Conservation (phyloP, 1,140 invertebrate species). For the Euwallacea fornicatus region DNA sequence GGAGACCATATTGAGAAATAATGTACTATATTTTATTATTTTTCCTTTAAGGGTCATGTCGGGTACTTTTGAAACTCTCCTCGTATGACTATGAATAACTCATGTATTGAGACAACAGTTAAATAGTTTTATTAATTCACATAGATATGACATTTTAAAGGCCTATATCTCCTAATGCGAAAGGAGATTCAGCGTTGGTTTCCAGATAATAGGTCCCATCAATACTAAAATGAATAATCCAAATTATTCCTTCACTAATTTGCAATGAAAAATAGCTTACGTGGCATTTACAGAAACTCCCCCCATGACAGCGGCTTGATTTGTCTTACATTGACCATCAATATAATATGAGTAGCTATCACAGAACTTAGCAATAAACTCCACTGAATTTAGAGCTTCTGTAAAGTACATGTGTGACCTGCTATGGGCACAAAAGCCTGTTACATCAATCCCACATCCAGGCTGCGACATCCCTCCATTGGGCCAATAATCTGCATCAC, state of each 20-base stretch:
- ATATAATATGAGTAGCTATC: conserved; percentile 59
- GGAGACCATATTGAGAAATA: no score
- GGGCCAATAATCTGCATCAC: conserved; percentile 72
- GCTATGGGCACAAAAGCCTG: conserved; percentile 58
- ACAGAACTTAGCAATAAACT: conserved; percentile 62
- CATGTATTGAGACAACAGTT: background rate
- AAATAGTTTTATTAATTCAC: background rate
- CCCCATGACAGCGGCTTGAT: conserved; percentile 59
- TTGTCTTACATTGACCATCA: conserved; percentile 56
- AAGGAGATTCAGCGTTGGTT: conserved; percentile 23
- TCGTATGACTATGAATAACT: no score
- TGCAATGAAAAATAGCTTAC: conserved; percentile 20
- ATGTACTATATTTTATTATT: no score
- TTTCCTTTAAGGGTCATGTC: no score
- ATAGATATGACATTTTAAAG: background rate
- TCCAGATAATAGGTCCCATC: conserved; percentile 21
- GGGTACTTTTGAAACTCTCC: no score
- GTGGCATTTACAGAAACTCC: conserved; percentile 54
- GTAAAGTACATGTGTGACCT: conserved; percentile 62
- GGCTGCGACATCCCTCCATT: conserved; percentile 69
- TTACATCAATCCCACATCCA: conserved; percentile 62
- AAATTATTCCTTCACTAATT: background rate
- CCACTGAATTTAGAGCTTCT: conserved; percentile 34
- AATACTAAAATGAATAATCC: conserved; percentile 8
- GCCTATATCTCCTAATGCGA: conserved; percentile 1